A percentile compares a stretch with the other conserved stretches of the same genome.
phyloP scores from a whole-genome alignment of 2,113 vertebrate genomes.

The Nymphicus hollandicus region DNA sequence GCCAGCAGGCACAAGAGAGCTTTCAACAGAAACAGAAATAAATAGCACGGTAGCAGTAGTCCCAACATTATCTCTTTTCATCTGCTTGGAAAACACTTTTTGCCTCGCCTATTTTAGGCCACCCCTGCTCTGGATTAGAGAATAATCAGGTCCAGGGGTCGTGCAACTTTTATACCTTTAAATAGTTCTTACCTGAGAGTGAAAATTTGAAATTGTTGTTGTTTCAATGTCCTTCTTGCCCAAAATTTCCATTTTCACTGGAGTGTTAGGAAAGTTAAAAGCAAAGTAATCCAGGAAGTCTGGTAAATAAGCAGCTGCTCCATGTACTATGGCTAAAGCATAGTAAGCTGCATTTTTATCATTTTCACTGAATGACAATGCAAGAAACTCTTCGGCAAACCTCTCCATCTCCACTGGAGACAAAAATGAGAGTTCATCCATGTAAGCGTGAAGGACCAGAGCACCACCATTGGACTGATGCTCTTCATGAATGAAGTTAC shows the following conservation, averaged over 20 bases:
- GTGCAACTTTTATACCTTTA: neutral
- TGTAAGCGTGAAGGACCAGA: constrained; percentile 91
- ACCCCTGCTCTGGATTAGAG: neutral
- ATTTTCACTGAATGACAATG: constrained; percentile 90
- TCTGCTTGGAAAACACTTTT: neutral
- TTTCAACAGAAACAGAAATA: neutral
- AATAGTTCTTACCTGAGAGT: constrained; percentile 87
- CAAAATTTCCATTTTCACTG: constrained; percentile 97
- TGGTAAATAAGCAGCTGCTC: constrained; percentile 91
- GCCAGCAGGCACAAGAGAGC: neutral
- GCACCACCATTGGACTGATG: constrained; percentile 94
- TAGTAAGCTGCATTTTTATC: constrained; percentile 88
- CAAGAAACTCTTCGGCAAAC: constrained; percentile 92
- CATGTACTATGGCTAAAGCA: constrained; percentile 92
- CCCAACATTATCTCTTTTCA: neutral
- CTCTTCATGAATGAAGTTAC: constrained; percentile 92
- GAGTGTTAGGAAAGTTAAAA: constrained; percentile 97
- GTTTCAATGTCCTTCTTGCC: constrained; percentile 99
- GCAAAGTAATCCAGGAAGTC: constrained; percentile 99
- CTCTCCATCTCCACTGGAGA: constrained; percentile 88
- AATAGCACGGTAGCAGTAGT: neutral
- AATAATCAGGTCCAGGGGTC: neutral
- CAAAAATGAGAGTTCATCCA: constrained; percentile 93
- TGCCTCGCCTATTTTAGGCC: neutral
- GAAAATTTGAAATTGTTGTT: constrained; percentile 96